Evolutionary conservation across 1,140 invertebrate genomes (phyloP).

Genomic region (Lethrus apterus): DNA sequence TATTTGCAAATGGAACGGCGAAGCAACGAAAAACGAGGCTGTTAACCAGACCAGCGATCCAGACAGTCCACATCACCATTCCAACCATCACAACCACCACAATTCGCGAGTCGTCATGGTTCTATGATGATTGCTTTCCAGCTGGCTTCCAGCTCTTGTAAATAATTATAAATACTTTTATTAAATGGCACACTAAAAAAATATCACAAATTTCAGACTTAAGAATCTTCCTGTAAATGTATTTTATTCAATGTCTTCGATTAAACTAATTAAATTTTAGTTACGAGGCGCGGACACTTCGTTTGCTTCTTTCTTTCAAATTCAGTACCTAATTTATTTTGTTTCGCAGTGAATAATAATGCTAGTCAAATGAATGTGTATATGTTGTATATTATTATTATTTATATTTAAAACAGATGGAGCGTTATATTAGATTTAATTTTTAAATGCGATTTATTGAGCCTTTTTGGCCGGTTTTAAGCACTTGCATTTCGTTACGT

Average conservation of each 20-base stretch:
- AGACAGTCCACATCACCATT: constrained; percentile 34
- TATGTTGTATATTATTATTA: constrained; percentile 35
- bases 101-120: constrained; percentile 41
- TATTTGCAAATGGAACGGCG: constrained; percentile 38
- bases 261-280: too few relatives aligned
- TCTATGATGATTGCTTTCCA: constrained; percentile 37
- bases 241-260: constrained; percentile 35
- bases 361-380: constrained; percentile 39
- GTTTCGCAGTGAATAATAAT: constrained; percentile 22
- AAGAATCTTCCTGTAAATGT: constrained; percentile 32
- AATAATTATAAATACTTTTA: constrained; percentile 26
- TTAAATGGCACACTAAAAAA: constrained; percentile 11
- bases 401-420: constrained; percentile 24
- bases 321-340: too few relatives aligned
- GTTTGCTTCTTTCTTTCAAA: too few relatives aligned
- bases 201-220: neutral
- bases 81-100: constrained; percentile 37
- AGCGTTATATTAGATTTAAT: too few relatives aligned
- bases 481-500: too few relatives aligned
- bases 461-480: too few relatives aligned
- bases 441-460: too few relatives aligned
- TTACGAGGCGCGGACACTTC: too few relatives aligned
- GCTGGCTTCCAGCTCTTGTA: constrained; percentile 31
- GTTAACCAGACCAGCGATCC: constrained; percentile 29
- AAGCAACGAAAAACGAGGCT: constrained; percentile 25